Conservation (phyloP, 2,113 vertebrate species). For the Malaclemys terrapin region DNA sequence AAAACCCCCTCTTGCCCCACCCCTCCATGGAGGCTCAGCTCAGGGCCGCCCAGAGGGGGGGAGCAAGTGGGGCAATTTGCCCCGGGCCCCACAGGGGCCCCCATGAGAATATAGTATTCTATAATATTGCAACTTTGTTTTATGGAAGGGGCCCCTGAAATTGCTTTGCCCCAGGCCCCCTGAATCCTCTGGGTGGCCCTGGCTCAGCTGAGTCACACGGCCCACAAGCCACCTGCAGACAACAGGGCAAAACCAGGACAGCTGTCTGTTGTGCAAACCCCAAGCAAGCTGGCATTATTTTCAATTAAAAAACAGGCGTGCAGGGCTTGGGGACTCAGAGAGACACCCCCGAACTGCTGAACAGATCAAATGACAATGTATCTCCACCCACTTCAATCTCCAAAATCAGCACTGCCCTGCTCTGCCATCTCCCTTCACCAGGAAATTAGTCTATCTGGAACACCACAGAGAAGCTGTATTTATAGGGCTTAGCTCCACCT, state of each 20-base stretch:
- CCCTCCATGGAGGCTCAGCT: no score
- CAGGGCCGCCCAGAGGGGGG: no score
- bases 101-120: no score
- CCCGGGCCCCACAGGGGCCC: no score
- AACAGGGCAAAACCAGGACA: background rate
- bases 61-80: no score
- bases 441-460: background rate
- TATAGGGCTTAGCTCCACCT: background rate
- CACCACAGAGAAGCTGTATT: fast-evolving
- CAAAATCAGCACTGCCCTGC: background rate
- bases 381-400: background rate
- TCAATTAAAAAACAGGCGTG: background rate
- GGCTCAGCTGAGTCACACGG: no score
- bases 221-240: no score
- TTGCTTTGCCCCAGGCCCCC: no score
- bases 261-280: background rate
- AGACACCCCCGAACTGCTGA: background rate
- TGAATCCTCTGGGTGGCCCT: no score
- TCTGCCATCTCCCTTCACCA: background rate
- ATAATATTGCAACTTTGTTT: no score
- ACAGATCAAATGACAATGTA: background rate
- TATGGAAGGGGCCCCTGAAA: no score
- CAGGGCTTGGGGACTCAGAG: background rate
- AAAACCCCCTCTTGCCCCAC: background rate
- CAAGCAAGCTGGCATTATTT: background rate